phyloP scores from a whole-genome alignment of 2,113 vertebrate species.

The Boulengeromyrus knoepffleri region DNA sequence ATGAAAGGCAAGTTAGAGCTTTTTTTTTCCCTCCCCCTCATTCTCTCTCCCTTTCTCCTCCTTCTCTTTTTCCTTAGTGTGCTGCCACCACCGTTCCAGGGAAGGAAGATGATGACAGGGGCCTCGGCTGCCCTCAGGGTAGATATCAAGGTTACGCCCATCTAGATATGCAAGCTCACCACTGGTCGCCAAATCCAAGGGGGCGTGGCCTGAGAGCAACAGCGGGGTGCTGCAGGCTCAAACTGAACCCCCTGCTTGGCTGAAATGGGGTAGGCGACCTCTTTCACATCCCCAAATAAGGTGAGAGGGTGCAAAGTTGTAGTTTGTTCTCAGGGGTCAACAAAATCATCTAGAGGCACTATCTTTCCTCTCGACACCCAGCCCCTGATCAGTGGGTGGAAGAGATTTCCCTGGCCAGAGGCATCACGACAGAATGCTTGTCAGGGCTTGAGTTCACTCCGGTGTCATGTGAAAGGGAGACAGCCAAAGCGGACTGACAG shows the following conservation, averaged over 20 bases:
- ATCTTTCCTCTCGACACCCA: neutral
- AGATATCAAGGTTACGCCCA: constrained; percentile 8
- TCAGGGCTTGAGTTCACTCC: neutral
- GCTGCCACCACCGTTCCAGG: constrained; percentile 35
- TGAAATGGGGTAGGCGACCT: neutral
- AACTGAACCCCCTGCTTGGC: neutral
- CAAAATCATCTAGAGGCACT: neutral
- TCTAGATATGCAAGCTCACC: neutral
- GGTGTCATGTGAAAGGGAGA: neutral
- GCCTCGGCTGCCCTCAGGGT: constrained; percentile 40
- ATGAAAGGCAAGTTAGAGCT: constrained; percentile 47
- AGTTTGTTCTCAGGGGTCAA: neutral
- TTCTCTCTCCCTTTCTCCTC: constrained; percentile 8
- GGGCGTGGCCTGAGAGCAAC: neutral
- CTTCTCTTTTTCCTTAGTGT: constrained; percentile 36
- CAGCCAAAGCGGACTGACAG: neutral
- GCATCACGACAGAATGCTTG: neutral
- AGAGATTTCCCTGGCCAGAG: neutral
- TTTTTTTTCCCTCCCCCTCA: constrained; percentile 41
- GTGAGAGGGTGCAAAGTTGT: neutral
- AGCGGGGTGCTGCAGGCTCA: neutral
- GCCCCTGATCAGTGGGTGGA: neutral
- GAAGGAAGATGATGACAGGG: constrained; percentile 49
- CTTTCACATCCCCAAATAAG: neutral
- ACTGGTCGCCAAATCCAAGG: neutral